Conservation (phyloP, 2,888 invertebrate genomes). For the Diarsia mendica region DNA sequence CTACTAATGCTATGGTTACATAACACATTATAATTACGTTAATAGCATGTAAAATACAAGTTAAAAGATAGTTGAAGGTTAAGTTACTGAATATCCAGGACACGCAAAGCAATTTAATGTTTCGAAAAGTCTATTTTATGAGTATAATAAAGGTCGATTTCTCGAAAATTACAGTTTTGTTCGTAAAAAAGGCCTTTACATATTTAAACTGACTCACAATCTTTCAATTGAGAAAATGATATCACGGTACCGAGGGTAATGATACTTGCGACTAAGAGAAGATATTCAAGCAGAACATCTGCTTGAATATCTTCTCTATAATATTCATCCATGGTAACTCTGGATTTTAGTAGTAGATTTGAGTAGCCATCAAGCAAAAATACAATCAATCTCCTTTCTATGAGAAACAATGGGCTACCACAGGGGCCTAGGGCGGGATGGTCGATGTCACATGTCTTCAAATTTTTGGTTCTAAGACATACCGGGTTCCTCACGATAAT, state of each 20-base stretch:
- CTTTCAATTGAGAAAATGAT: not conserved
- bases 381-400: too few relatives aligned
- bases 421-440: too few relatives aligned
- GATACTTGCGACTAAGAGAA: not conserved
- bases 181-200: not conserved
- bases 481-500: too few relatives aligned
- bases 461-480: too few relatives aligned
- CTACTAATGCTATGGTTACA: not conserved
- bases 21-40: not conserved
- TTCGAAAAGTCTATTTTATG: slow-evolving; percentile 21
- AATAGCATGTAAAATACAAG: not conserved
- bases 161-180: slow-evolving; percentile 6
- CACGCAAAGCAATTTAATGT: slow-evolving; percentile 37
- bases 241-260: not conserved
- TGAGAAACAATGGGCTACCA: too few relatives aligned
- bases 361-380: too few relatives aligned
- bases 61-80: slow-evolving; percentile 6
- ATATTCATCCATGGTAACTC: not conserved
- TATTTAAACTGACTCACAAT: not conserved
- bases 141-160: slow-evolving; percentile 17
- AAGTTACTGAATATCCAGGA: slow-evolving; percentile 9
- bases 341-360: not conserved
- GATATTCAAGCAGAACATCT: slow-evolving; percentile 3
- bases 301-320: too few relatives aligned
- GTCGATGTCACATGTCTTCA: too few relatives aligned